Conservation (phyloP, 2,888 invertebrate species). For the Coelopa pilipes region DNA sequence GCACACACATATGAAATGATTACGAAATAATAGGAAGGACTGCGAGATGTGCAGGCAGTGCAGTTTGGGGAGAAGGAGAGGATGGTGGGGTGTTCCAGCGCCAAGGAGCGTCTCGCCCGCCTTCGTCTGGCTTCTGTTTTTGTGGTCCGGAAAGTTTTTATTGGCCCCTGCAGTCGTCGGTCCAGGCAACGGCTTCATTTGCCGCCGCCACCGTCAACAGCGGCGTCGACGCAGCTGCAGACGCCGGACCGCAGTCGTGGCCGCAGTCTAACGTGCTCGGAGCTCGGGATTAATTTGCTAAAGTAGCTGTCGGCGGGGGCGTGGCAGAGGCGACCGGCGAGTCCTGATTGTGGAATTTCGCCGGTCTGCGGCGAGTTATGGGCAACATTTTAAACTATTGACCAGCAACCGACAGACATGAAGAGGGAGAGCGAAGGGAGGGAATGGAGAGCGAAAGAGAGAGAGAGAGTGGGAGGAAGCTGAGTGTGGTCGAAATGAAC, state of each 20-base stretch:
- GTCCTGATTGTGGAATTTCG: neutral
- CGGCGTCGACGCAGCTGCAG: too few species aligned
- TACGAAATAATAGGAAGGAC: constrained; percentile 15
- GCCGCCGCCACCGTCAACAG: constrained; percentile 30
- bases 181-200: constrained; percentile 42
- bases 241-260: constrained; percentile 40
- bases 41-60: neutral
- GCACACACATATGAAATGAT: constrained; percentile 16
- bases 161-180: neutral
- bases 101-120: neutral
- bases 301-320: constrained; percentile 17
- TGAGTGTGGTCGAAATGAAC: neutral
- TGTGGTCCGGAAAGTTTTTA: neutral
- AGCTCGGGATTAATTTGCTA: constrained; percentile 25
- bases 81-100: neutral
- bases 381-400: neutral
- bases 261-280: constrained; percentile 43
- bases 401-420: too few species aligned
- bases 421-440: neutral
- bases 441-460: too few species aligned
- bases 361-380: too few species aligned
- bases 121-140: neutral
- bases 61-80: neutral
- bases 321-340: too few species aligned
- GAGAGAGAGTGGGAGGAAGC: too few species aligned